phyloP scores from a whole-genome alignment of 2,113 vertebrate species.

The Apus apus region DNA sequence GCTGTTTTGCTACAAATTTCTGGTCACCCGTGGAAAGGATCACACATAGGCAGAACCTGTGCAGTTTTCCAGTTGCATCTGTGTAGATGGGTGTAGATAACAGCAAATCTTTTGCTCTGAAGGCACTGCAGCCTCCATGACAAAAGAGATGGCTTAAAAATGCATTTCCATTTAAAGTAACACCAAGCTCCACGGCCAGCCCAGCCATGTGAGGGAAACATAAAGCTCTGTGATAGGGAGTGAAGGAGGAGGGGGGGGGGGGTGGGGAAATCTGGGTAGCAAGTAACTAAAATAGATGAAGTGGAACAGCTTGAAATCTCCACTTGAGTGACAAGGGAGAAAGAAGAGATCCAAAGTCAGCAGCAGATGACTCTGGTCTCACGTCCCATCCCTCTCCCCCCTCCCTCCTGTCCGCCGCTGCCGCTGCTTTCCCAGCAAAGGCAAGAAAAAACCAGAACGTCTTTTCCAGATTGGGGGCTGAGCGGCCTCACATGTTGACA shows the following conservation, averaged over 20 bases:
- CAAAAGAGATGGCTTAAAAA: slow-evolving; percentile 51
- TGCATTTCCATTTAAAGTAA: slow-evolving; percentile 71
- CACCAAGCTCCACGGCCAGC: neutral
- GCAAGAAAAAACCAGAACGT: slow-evolving; percentile 58
- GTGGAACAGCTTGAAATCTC: slow-evolving; percentile 52
- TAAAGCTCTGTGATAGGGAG: slow-evolving; percentile 27
- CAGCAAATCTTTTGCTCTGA: slow-evolving; percentile 42
- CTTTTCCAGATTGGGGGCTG: slow-evolving; percentile 81
- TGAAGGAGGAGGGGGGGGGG: neutral
- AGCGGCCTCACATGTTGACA: slow-evolving; percentile 82
- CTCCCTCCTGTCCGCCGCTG: neutral
- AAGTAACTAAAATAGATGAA: slow-evolving; percentile 65
- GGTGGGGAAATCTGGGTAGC: slow-evolving; percentile 38
- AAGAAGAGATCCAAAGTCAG: slow-evolving; percentile 53
- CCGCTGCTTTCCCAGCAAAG: slow-evolving; percentile 50
- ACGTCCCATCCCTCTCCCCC: slow-evolving; percentile 38
- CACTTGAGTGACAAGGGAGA: slow-evolving; percentile 53
- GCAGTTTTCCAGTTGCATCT: slow-evolving; percentile 9
- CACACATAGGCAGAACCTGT: neutral
- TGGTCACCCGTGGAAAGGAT: slow-evolving; percentile 43
- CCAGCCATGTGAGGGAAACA: slow-evolving; percentile 52
- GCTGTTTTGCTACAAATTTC: slow-evolving; percentile 21
- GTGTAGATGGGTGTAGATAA: slow-evolving; percentile 54
- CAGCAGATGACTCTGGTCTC: slow-evolving; percentile 67
- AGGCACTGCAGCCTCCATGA: neutral